These are phyloP conservation scores for Porites australiensis DNA, from an alignment of 64 coral and sea anemone genomes.

Conservation along the genomic window DNA sequence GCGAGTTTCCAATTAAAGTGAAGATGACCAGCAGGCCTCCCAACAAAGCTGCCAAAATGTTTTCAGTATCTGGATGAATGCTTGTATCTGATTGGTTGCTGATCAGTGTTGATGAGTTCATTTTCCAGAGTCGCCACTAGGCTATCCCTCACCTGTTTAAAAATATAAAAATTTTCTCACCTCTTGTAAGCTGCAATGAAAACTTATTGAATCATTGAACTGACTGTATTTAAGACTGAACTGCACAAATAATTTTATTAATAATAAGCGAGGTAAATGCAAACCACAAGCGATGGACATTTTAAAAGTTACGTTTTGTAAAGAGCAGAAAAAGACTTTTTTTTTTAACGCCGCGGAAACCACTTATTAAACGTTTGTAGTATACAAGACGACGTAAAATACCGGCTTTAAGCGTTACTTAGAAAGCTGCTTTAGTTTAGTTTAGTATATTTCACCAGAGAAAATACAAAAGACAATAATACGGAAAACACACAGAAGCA, in stretches of 20 bases:
- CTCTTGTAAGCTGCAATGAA: too few relatives aligned
- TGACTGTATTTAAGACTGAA: background rate
- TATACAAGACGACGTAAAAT: background rate
- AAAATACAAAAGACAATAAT: too few relatives aligned
- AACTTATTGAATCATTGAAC: too few relatives aligned
- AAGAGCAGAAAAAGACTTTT: background rate
- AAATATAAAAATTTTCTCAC: background rate
- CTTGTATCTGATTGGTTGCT: background rate
- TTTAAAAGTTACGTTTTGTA: background rate
- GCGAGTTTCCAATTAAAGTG: constrained; percentile 80
- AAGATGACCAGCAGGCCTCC: constrained; percentile 80
- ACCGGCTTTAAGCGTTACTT: background rate
- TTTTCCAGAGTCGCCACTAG: background rate
- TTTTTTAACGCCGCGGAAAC: too few relatives aligned
- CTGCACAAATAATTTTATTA: background rate
- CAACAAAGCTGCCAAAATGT: constrained; percentile 77
- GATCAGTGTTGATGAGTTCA: constrained; percentile 52
- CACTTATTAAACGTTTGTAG: too few relatives aligned
- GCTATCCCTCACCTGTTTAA: constrained; percentile 4
- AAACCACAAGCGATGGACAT: background rate
- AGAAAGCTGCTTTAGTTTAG: background rate
- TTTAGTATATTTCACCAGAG: too few relatives aligned
- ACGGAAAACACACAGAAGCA: too few relatives aligned
- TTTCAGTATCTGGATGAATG: constrained; percentile 21
- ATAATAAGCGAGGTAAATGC: background rate